phyloP scores from a whole-genome alignment of 2,113 vertebrate genomes.

The Anolis sagrei region DNA sequence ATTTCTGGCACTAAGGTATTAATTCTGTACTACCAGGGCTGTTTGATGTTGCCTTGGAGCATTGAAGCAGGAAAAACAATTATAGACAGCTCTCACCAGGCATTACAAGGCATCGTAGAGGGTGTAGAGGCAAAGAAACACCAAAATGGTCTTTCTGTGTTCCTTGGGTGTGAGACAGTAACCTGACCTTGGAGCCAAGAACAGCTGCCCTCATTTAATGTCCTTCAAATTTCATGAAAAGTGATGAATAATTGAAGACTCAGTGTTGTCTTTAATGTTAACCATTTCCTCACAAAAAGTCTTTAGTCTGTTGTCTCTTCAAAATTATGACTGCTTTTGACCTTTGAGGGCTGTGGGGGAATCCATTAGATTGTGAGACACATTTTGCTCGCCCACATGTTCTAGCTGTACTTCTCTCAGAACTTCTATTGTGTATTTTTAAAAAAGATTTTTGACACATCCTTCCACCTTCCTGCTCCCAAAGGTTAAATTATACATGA shows the following conservation, averaged over 20 bases:
- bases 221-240: constrained; percentile 61
- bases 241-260: constrained; percentile 61
- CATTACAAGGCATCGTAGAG: constrained; percentile 44
- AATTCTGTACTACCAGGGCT: constrained; percentile 71
- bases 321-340: neutral
- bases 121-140: constrained; percentile 63
- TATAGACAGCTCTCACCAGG: constrained; percentile 68
- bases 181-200: constrained; percentile 70
- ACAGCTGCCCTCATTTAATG: constrained; percentile 68
- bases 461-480: neutral
- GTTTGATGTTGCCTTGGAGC: constrained; percentile 74
- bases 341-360: neutral
- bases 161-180: constrained; percentile 67
- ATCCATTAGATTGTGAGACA: constrained; percentile 9
- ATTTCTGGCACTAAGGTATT: constrained; percentile 69
- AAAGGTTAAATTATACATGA: constrained; percentile 56
- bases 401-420: constrained; percentile 34
- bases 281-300: constrained; percentile 34
- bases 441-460: constrained; percentile 18
- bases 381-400: neutral
- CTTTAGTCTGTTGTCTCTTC: constrained; percentile 5
- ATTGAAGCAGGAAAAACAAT: constrained; percentile 62
- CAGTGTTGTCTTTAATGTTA: constrained; percentile 37
- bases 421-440: constrained; percentile 35
- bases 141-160: constrained; percentile 67